Percentiles rank a stretch among this genome's conserved stretches.
Conservation (phyloP, 2,888 invertebrate species). For the Iphiclides podalirius region DNA sequence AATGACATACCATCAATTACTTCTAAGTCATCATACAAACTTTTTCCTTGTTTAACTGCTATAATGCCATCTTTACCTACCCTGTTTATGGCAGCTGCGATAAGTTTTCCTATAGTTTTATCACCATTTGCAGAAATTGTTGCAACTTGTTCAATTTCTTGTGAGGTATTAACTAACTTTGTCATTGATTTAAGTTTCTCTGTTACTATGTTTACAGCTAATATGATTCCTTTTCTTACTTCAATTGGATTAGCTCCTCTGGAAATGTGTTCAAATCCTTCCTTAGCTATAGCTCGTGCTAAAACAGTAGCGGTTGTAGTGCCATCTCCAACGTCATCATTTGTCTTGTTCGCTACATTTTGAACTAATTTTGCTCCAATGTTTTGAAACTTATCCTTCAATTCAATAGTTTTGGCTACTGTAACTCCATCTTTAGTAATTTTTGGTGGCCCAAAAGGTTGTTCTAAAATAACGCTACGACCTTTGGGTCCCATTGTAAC, state of each 20-base stretch:
- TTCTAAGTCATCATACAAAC: conserved; percentile 95
- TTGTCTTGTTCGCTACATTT: conserved; percentile 99
- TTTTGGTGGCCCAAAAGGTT: conserved; percentile 98
- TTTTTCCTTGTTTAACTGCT: conserved; percentile 99
- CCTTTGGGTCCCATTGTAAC: conserved; percentile 99
- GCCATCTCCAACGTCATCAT: conserved; percentile 99
- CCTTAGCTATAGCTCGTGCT: conserved; percentile 97
- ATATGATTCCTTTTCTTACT: conserved; percentile 93
- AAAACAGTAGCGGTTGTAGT: conserved; percentile 99
- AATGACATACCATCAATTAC: conserved; percentile 99
- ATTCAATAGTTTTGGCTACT: conserved; percentile 97
- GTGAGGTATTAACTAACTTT: conserved; percentile 94
- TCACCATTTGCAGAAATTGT: conserved; percentile 99
- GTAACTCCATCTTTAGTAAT: conserved; percentile 99
- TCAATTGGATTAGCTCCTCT: conserved; percentile 98
- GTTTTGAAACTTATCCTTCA: conserved; percentile 99
- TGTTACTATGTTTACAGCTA: conserved; percentile 95
- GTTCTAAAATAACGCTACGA: conserved; percentile 98
- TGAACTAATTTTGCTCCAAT: conserved; percentile 98
- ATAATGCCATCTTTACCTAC: conserved; percentile 99
- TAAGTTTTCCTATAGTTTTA: conserved; percentile 91
- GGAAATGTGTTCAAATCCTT: conserved; percentile 98
- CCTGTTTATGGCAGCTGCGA: conserved; percentile 96
- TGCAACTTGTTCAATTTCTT: conserved; percentile 99
- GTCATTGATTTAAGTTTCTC: conserved; percentile 92